Conservation (phyloP, 2,888 invertebrate genomes). For the Meteorus cinctellus region DNA sequence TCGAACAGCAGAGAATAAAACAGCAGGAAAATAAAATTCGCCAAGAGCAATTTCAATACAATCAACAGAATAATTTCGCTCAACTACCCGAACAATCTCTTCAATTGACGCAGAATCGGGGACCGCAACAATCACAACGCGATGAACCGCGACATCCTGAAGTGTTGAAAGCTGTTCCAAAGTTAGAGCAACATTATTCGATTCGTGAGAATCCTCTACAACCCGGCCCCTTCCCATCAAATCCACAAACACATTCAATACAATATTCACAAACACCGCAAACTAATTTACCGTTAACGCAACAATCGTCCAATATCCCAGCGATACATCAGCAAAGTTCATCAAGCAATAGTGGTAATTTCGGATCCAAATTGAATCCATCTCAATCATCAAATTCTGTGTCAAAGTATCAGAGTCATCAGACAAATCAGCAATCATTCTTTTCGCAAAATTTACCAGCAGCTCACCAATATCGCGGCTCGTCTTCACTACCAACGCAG, state of each 20-base stretch:
- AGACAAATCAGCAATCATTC: conserved; percentile 67
- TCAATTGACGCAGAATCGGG: conserved; percentile 66
- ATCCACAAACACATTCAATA: conserved; percentile 55
- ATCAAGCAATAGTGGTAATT: conserved; percentile 38
- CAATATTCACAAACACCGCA: conserved; percentile 53
- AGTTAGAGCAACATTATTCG: conserved; percentile 83
- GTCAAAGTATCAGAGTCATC: conserved; percentile 60
- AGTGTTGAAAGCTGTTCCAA: conserved; percentile 84
- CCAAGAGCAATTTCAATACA: conserved; percentile 67
- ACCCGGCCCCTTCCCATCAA: conserved; percentile 70
- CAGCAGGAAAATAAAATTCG: conserved; percentile 59
- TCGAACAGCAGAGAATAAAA: conserved; percentile 57
- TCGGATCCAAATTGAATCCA: conserved; percentile 45
- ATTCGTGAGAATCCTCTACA: conserved; percentile 70
- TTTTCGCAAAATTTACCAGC: conserved; percentile 61
- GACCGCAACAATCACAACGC: conserved; percentile 62
- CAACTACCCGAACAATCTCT: conserved; percentile 60
- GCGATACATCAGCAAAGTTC: conserved; percentile 42
- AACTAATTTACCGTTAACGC: conserved; percentile 75
- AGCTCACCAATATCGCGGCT: conserved; percentile 67
- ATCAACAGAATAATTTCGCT: conserved; percentile 70
- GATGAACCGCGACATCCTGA: conserved; percentile 78
- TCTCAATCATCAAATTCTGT: conserved; percentile 62
- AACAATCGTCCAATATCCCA: conserved; percentile 42
- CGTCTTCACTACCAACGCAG: conserved; percentile 46